Percentiles rank a stretch among this genome's conserved stretches.
Evolutionary conservation across 2,113 vertebrate species (phyloP).

Genomic region (Elaphurus davidianus): DNA sequence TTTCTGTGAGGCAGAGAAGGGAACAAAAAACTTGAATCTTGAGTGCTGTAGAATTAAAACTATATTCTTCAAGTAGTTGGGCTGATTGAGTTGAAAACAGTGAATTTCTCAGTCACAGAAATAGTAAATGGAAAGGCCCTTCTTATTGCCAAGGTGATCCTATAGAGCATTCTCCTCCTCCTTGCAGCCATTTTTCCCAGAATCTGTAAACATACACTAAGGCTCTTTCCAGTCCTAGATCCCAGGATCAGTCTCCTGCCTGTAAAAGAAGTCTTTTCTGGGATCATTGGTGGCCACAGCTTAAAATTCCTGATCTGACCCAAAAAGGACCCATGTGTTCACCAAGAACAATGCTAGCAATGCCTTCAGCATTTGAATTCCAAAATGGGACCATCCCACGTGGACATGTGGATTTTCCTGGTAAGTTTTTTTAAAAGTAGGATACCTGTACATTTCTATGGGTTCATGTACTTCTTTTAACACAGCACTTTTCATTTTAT

Average conservation of each 20-base stretch:
- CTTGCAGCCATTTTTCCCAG: neutral
- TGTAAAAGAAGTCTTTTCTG: neutral
- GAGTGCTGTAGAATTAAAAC: neutral
- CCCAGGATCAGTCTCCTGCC: neutral
- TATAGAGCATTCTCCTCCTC: neutral
- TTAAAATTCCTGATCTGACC: neutral
- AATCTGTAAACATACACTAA: neutral
- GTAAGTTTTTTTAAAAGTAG: neutral
- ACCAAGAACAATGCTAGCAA: neutral
- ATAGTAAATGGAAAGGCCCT: rapidly evolving
- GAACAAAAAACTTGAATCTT: neutral
- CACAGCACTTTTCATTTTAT: neutral
- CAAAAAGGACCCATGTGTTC: rapidly evolving
- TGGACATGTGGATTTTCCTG: rapidly evolving
- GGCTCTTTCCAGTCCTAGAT: too few relatives aligned
- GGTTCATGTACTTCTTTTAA: neutral
- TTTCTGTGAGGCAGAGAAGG: neutral
- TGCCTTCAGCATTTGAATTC: neutral
- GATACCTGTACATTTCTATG: neutral
- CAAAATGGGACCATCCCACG: rapidly evolving
- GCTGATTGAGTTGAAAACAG: neutral
- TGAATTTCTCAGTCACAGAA: neutral
- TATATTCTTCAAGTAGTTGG: neutral
- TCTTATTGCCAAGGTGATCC: neutral
- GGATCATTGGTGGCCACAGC: neutral